These are phyloP conservation scores for Sesia apiformis DNA, from an alignment of 2,888 invertebrate species.

Conservation along the genomic window DNA sequence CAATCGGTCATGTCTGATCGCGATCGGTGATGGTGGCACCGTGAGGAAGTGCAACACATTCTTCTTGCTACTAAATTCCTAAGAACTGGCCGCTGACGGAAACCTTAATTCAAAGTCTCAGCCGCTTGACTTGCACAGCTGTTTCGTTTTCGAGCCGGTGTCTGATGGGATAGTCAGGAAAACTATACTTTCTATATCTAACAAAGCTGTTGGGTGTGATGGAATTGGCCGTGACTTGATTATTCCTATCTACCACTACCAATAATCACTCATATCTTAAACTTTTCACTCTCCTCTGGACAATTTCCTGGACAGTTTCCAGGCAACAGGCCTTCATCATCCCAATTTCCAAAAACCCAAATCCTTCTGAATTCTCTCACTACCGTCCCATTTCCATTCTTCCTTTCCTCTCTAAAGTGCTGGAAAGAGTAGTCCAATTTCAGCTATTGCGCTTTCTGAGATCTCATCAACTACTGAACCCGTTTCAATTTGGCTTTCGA, in stretches of 20 bases:
- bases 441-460: slow-evolving; percentile 1
- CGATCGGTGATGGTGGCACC: no score
- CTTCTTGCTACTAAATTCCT: no score
- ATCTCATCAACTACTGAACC: neutral
- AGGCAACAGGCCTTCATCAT: slow-evolving; percentile 7
- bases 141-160: no score
- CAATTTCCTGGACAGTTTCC: slow-evolving; percentile 5
- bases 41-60: no score
- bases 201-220: no score
- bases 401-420: slow-evolving; percentile 7
- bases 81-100: no score
- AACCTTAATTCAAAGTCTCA: no score
- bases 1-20: no score
- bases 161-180: no score
- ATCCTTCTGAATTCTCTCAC: slow-evolving; percentile 3
- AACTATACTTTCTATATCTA: no score
- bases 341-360: slow-evolving; percentile 6
- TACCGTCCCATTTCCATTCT: slow-evolving; percentile 9
- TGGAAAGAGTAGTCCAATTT: slow-evolving; percentile 3
- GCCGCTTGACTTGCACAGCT: no score
- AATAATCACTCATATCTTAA: slow-evolving; percentile 5
- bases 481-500: slow-evolving; percentile 5
- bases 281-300: slow-evolving; percentile 4
- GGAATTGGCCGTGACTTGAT: no score
- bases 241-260: neutral